A percentile compares a stretch with the other conserved stretches of the same genome.
Conservation (phyloP, 2,888 invertebrate species). For the Geophilus truncorum region DNA sequence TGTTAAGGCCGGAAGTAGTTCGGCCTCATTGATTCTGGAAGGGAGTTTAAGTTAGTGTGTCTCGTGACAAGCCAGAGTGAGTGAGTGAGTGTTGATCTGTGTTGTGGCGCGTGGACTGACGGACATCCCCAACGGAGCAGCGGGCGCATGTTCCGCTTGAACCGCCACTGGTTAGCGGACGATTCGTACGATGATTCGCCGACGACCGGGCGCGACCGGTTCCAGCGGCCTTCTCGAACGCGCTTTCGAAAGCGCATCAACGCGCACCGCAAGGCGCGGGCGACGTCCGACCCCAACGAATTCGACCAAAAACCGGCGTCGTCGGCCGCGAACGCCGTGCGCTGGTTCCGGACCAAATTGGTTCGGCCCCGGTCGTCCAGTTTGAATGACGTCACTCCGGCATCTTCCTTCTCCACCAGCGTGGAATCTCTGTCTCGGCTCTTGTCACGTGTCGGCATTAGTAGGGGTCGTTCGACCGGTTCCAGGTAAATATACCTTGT, state of each 20-base stretch:
- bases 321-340: background rate
- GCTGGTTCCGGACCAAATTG: conserved; percentile 28
- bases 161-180: background rate
- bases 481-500: background rate
- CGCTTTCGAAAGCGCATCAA: conserved; percentile 15
- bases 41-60: conserved; percentile 8
- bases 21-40: conserved; percentile 19
- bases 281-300: background rate
- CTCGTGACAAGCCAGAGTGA: conserved; percentile 4
- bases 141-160: background rate
- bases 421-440: background rate
- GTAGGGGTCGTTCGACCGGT: background rate
- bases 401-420: background rate
- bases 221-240: background rate
- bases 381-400: conserved; percentile 16
- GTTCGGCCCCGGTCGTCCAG: conserved; percentile 25
- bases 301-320: background rate
- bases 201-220: conserved; percentile 31
- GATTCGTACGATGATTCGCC: background rate
- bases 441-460: background rate
- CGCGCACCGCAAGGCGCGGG: conserved; percentile 30
- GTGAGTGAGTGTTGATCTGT: background rate
- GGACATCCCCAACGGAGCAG: background rate
- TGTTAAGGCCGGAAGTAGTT: conserved; percentile 7
- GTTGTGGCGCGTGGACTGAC: conserved; percentile 1